Conservation (phyloP, 2,888 invertebrate species). For the Cantharis lateralis region DNA sequence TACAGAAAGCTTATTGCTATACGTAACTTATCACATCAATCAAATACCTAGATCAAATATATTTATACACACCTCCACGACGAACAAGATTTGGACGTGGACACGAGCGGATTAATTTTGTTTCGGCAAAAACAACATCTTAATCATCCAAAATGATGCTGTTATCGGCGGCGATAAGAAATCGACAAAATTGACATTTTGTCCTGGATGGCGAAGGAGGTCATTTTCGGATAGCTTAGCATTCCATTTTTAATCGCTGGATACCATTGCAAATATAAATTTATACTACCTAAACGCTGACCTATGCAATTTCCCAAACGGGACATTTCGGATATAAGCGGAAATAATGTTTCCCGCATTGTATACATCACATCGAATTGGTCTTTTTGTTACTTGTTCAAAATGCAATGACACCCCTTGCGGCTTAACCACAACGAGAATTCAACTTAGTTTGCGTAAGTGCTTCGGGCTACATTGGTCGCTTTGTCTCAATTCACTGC, state of each 20-base stretch:
- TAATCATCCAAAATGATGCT: not conserved
- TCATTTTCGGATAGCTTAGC: not conserved
- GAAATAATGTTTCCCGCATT: slow-evolving; percentile 13
- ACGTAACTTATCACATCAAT: slow-evolving; percentile 44
- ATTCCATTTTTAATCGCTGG: not conserved
- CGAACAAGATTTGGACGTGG: not conserved
- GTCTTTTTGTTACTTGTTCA: slow-evolving; percentile 15
- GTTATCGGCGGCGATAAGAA: not conserved
- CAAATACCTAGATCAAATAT: slow-evolving; percentile 33
- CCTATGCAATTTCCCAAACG: slow-evolving; percentile 22
- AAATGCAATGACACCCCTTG: slow-evolving; percentile 26
- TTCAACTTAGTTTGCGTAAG: slow-evolving; percentile 51
- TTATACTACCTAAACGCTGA: slow-evolving; percentile 1
- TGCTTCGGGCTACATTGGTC: slow-evolving; percentile 50
- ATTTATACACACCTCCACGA: not conserved
- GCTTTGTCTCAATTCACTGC: slow-evolving; percentile 52
- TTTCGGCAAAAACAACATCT: no score
- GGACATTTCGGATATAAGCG: slow-evolving; percentile 12
- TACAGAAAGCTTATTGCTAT: slow-evolving; percentile 35
- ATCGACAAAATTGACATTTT: not conserved
- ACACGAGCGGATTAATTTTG: not conserved
- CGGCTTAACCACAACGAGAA: slow-evolving; percentile 42
- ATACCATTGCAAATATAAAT: not conserved
- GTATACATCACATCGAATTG: slow-evolving; percentile 11
- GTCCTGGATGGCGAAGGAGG: not conserved